Percentiles rank a stretch among this genome's conserved stretches.
phyloP scores from a whole-genome alignment of 2,888 invertebrate species.

The Neoascia interrupta region DNA sequence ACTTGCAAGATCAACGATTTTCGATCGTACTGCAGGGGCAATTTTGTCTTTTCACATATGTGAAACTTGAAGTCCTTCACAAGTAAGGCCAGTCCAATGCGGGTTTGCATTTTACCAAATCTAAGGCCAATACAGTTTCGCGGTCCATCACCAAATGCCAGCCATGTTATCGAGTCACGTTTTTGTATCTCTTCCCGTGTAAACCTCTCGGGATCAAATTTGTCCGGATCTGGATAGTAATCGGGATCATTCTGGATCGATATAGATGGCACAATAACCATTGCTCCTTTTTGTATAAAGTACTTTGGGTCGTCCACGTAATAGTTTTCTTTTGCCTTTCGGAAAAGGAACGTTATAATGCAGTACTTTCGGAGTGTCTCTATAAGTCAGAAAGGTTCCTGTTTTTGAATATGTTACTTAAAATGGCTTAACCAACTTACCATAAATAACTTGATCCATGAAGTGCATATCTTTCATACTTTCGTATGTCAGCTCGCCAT shows the following conservation, averaged over 20 bases:
- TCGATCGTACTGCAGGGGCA: slow-evolving; percentile 71
- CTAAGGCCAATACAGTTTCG: slow-evolving; percentile 77
- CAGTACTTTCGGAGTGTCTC: slow-evolving; percentile 82
- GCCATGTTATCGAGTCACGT: slow-evolving; percentile 77
- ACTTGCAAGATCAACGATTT: slow-evolving; percentile 27
- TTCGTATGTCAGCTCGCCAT: slow-evolving; percentile 74
- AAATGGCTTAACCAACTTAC: too few relatives aligned
- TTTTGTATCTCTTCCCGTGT: slow-evolving; percentile 81
- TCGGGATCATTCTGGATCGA: slow-evolving; percentile 83
- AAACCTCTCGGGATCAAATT: slow-evolving; percentile 84
- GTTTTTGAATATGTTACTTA: neutral
- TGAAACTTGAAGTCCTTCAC: slow-evolving; percentile 74
- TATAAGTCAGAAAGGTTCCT: slow-evolving; percentile 68
- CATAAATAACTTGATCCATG: slow-evolving; percentile 80
- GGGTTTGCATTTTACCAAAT: slow-evolving; percentile 76
- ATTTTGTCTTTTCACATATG: slow-evolving; percentile 71
- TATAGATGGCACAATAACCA: slow-evolving; percentile 81
- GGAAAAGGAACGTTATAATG: slow-evolving; percentile 81
- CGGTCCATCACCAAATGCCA: slow-evolving; percentile 78
- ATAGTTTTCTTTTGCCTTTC: slow-evolving; percentile 81
- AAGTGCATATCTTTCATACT: slow-evolving; percentile 79
- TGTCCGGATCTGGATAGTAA: slow-evolving; percentile 82
- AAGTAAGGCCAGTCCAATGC: slow-evolving; percentile 74
- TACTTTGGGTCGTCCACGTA: slow-evolving; percentile 80
- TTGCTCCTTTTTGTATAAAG: slow-evolving; percentile 81